Percentiles rank a stretch among this genome's conserved stretches.
phyloP scores from a whole-genome alignment of 2,888 invertebrate species.

The Microdon myrmicae region DNA sequence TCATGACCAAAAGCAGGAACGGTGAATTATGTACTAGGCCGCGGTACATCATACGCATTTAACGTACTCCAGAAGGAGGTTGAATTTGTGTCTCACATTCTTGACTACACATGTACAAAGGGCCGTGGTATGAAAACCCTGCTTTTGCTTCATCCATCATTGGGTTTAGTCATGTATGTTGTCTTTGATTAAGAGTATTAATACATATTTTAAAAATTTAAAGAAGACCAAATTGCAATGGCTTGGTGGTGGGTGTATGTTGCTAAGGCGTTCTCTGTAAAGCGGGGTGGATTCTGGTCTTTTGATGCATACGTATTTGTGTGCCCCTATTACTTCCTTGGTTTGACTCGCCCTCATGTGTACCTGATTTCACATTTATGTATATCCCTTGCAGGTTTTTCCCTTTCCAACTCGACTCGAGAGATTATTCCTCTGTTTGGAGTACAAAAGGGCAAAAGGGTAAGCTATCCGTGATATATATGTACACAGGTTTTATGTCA shows the following conservation, averaged over 20 bases:
- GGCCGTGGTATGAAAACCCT: conserved; percentile 1
- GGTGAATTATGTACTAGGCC: too few relatives aligned
- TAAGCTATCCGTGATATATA: too few relatives aligned
- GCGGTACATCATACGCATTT: too few relatives aligned
- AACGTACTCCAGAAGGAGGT: too few relatives aligned
- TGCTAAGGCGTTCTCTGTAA: conserved; percentile 9
- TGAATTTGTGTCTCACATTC: neutral
- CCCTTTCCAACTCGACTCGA: too few relatives aligned
- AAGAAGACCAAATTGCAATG: conserved; percentile 14
- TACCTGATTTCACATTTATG: conserved; percentile 30
- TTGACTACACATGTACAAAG: neutral
- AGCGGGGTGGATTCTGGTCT: conserved; percentile 38
- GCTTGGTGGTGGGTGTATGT: conserved; percentile 18
- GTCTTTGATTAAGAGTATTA: conserved; percentile 33
- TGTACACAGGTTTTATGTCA: too few relatives aligned
- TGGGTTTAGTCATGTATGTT: conserved; percentile 1
- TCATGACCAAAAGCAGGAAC: too few relatives aligned
- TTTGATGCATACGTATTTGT: conserved; percentile 5
- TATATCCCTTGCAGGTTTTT: too few relatives aligned
- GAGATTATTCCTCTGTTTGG: too few relatives aligned
- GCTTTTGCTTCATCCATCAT: neutral
- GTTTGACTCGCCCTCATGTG: conserved; percentile 28
- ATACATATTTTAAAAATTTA: conserved; percentile 36
- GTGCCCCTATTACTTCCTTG: neutral
- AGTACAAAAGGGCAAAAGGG: too few relatives aligned